Conservation (phyloP, 2,113 vertebrate species). For the Serinus canaria region DNA sequence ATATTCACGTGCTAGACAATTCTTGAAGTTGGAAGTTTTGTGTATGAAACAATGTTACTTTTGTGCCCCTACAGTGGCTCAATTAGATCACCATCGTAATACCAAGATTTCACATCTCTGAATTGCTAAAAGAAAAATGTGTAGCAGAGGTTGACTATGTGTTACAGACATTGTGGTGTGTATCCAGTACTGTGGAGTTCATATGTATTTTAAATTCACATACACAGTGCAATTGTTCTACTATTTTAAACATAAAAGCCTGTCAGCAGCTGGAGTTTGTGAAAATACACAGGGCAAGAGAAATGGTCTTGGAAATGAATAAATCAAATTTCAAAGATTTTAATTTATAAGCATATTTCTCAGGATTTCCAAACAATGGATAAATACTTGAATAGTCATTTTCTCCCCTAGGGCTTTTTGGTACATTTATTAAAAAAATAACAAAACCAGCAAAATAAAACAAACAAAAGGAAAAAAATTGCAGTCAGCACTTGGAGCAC, state of each 20-base stretch:
- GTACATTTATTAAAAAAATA: conserved; percentile 3
- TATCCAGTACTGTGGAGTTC: not conserved
- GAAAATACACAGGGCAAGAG: not conserved
- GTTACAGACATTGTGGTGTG: not conserved
- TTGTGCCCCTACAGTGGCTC: not conserved
- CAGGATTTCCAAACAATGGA: conserved; percentile 30
- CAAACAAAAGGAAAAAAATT: not conserved
- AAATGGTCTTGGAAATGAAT: conserved; percentile 34
- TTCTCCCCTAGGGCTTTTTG: not conserved
- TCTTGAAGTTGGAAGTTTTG: not conserved
- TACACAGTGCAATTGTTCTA: not conserved
- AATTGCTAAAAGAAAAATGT: not conserved
- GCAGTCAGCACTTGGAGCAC: conserved; percentile 19
- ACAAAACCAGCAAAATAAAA: not conserved
- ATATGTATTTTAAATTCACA: not conserved
- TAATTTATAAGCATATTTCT: conserved; percentile 40
- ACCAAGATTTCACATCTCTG: not conserved
- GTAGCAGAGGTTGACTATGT: not conserved
- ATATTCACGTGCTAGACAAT: not conserved
- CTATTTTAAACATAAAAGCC: conserved; percentile 9
- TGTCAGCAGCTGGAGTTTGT: conserved; percentile 1
- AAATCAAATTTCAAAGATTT: conserved; percentile 14
- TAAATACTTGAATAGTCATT: not conserved
- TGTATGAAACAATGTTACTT: not conserved
- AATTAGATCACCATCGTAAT: not conserved